Evolutionary conservation across 2,113 vertebrate species (phyloP).

Genomic region (Anolis carolinensis): DNA sequence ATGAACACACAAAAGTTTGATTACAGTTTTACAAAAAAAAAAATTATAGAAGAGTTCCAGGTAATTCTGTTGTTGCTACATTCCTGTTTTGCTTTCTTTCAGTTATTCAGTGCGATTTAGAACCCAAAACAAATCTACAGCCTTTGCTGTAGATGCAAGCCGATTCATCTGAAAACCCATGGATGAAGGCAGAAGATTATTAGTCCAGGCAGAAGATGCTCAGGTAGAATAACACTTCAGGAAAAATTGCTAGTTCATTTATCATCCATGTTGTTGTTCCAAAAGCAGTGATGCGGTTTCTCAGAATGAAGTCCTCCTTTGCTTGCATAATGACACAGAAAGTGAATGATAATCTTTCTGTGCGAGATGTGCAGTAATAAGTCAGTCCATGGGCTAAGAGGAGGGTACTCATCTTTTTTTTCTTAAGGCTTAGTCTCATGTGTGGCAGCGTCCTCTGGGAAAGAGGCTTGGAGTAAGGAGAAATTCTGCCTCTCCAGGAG

Average conservation of each 20-base stretch:
- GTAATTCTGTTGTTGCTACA: slow-evolving; percentile 49
- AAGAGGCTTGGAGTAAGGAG: slow-evolving; percentile 53
- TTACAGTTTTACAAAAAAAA: slow-evolving; percentile 27
- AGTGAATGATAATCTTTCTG: slow-evolving; percentile 24
- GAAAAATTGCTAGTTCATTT: background rate
- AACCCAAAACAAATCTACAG: slow-evolving; percentile 26
- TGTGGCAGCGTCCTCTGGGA: slow-evolving; percentile 57
- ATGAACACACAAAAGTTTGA: slow-evolving; percentile 32
- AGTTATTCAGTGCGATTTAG: slow-evolving; percentile 13
- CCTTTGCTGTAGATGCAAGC: background rate
- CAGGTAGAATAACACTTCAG: background rate
- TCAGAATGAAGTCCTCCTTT: background rate
- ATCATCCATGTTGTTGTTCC: background rate
- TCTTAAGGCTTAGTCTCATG: slow-evolving; percentile 75
- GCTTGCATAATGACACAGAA: slow-evolving; percentile 1
- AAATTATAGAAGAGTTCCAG: slow-evolving; percentile 48
- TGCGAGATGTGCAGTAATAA: slow-evolving; percentile 41
- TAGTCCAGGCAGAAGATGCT: background rate
- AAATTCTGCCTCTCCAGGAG: slow-evolving; percentile 63
- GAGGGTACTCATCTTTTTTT: slow-evolving; percentile 25
- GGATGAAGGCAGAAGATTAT: slow-evolving; percentile 15
- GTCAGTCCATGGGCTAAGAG: slow-evolving; percentile 48
- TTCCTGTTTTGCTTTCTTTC: slow-evolving; percentile 28
- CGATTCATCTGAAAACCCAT: background rate
- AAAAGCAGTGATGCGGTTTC: slow-evolving; percentile 7